A percentile compares a stretch with the other conserved stretches of the same genome.
These are phyloP conservation scores for Buceros bicornis DNA, from an alignment of 2,797 vertebrate genomes.

Conservation along the genomic window DNA sequence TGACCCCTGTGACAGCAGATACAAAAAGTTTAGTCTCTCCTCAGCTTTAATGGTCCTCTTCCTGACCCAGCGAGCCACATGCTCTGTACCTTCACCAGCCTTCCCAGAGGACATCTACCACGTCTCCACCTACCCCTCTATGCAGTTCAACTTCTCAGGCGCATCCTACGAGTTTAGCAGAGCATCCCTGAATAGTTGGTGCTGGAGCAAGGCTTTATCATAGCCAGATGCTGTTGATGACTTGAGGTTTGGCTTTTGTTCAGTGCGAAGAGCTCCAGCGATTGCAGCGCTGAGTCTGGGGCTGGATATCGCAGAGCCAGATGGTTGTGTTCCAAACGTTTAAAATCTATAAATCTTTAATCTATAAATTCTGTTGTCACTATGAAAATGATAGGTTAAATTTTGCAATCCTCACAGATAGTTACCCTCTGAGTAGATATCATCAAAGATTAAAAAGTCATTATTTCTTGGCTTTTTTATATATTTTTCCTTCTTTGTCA, in stretches of 20 bases:
- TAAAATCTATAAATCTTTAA: conserved; percentile 72
- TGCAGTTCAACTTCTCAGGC: not conserved
- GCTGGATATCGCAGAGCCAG: not conserved
- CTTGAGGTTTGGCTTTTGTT: conserved; percentile 71
- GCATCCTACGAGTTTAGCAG: not conserved
- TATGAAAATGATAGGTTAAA: conserved; percentile 69
- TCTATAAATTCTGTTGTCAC: conserved; percentile 73
- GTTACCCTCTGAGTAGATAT: conserved; percentile 71
- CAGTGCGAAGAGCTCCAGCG: conserved; percentile 36
- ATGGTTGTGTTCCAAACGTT: conserved; percentile 36
- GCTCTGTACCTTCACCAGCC: not conserved
- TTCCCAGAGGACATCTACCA: not conserved
- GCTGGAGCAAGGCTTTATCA: conserved; percentile 46
- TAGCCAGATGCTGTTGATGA: conserved; percentile 47
- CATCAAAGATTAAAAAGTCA: conserved; percentile 72
- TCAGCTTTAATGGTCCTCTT: not conserved
- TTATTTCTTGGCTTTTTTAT: conserved; percentile 69
- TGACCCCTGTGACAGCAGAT: not conserved
- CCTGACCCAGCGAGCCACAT: not conserved
- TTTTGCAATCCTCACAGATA: conserved; percentile 67
- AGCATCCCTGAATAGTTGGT: not conserved
- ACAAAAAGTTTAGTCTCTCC: not conserved
- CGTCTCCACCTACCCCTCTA: not conserved
- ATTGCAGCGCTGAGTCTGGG: conserved; percentile 40
- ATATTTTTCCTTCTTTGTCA: conserved; percentile 65